Base-by-base conservation (phyloP, 2,888 invertebrate species). In the Tromatobia lineatoria region DNA sequence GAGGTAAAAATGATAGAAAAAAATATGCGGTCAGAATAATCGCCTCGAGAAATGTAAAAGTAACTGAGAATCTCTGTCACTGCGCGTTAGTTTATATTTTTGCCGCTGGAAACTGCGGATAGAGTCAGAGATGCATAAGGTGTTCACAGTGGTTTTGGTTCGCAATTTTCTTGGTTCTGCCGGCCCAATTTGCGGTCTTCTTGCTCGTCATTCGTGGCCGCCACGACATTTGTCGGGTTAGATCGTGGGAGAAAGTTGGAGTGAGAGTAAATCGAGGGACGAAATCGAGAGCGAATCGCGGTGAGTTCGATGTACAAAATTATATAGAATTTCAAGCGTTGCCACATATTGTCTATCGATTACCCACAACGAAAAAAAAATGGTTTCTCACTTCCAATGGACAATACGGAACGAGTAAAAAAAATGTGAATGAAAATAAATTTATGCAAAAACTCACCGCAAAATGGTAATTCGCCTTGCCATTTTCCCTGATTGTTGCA, bases 381-480 rank as follows among this genome's bases (percentile, higher is more conserved):
- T 2, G 18, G 18, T 18, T 18, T 13, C 20, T 42, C 18, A 38
- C 1, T 11, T 10, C 7, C 3, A 7, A 10, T 20, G 11, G 20
- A 64, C n/a, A 18, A 38, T 20, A 15, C 64, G 52, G 18, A 23
- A 23, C 18, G 47, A 69, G 47, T 52, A 54, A 11, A 4, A 59
- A 4, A 38, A 50, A 47, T 42, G 13, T 25, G 18, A 25, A 3
- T 45, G n/a, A 23, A 18, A 25, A 47, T 11, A 7, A 38, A 38
- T 54, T 59, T 52, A 20, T 29, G 29, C 29, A 1, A 34, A 77
- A 50, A 93, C 95, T 96, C 94, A 96, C 98, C 98, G 93, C 98
- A 98, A 93, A 98, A 97, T 38, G 98, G 97, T 70, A 97, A 94
- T 64, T 98, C 97, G 8, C 96, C 96, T 42, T 96, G 96, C 98